phyloP scores from a whole-genome alignment of 2,888 invertebrate species.

The Lathronympha strigana region DNA sequence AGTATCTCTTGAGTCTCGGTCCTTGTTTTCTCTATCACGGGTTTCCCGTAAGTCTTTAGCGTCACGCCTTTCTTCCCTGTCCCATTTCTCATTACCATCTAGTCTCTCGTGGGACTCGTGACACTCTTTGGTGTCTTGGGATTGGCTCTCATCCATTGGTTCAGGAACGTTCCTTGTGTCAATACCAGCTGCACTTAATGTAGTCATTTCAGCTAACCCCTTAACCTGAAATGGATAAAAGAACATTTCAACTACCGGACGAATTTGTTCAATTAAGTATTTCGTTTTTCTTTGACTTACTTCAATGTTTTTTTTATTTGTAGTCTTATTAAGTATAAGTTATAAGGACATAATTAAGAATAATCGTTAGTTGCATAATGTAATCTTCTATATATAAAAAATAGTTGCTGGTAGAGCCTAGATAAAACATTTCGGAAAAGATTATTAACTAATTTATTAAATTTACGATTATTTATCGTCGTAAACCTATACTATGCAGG shows the following conservation, averaged over 20 bases:
- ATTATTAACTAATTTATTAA: too few relatives aligned
- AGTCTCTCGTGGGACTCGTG: constrained; percentile 67
- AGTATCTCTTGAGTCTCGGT: constrained; percentile 66
- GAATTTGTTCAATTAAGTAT: too few relatives aligned
- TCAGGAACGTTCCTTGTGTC: constrained; percentile 77
- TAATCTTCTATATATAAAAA: too few relatives aligned
- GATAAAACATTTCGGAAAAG: too few relatives aligned
- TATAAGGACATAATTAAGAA: too few relatives aligned
- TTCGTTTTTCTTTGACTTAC: too few relatives aligned
- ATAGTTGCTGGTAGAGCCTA: too few relatives aligned
- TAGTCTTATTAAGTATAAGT: too few relatives aligned
- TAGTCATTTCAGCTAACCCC: constrained; percentile 96
- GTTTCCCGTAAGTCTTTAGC: constrained; percentile 65
- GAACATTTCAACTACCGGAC: not conserved
- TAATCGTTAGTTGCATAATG: too few relatives aligned
- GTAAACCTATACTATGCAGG: too few relatives aligned
- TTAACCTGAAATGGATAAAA: constrained; percentile 83
- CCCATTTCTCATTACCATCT: constrained; percentile 66
- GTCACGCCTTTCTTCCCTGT: constrained; percentile 73
- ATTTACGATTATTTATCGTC: too few relatives aligned
- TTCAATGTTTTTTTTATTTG: too few relatives aligned
- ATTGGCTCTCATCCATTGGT: constrained; percentile 79
- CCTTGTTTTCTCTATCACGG: constrained; percentile 70
- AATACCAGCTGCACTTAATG: constrained; percentile 88
- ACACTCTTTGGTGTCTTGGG: constrained; percentile 67